Evolutionary conservation across 2,797 vertebrate genomes (phyloP), one percentile per base, ranked within the genome.

Genomic region (Chrysolophus pictus): DNA sequence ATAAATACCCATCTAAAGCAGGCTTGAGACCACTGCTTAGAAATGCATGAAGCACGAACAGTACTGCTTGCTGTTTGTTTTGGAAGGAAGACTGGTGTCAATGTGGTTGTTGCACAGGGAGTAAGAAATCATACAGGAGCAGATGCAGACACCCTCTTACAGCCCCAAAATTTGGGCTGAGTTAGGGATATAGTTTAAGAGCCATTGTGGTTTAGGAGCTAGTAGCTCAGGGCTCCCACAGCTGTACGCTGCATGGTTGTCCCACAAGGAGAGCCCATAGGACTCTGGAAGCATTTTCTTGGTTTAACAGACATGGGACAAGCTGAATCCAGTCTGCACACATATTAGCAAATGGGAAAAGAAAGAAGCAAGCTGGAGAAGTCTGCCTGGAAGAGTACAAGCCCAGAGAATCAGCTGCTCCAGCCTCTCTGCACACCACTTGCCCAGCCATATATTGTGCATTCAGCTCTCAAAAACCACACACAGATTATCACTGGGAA

Each of bases 251-350:
- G 49, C 9, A 9, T 42, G 28, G 31, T 19, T 53, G 26, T 69
- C 42, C 55, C 19, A 35, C 39, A 28, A 37, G 67, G 63, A n/a
- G 37, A 19, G 16, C 60, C 59, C 16, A 28, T 6, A 11, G 35
- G 17, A 10, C 15, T 55, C 53, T 78, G 17, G 24, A 59, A 70
- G 42, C 10, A n/a, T 16, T 9, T 46, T 35, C 23, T 35, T 18
- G 28, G 26, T 37, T 51, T 71, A 39, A 49, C 24, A 24, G 28
- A 18, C 29, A 31, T 4, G 16, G 58, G 78, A 44, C 1, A 4
- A 80, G 69, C 6, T 14, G 24, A 46, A 65, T 29, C 46, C 0
- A 0, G 29, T 1, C 9, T 0, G 0, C 1, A 5, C 6, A 3
- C 7, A 8, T 31, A 39, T n/a, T 13, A 24, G n/a, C 24, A 47